These are phyloP conservation scores for Mythimna pallens DNA, from an alignment of 2,888 invertebrate species.

Conservation along the genomic window DNA sequence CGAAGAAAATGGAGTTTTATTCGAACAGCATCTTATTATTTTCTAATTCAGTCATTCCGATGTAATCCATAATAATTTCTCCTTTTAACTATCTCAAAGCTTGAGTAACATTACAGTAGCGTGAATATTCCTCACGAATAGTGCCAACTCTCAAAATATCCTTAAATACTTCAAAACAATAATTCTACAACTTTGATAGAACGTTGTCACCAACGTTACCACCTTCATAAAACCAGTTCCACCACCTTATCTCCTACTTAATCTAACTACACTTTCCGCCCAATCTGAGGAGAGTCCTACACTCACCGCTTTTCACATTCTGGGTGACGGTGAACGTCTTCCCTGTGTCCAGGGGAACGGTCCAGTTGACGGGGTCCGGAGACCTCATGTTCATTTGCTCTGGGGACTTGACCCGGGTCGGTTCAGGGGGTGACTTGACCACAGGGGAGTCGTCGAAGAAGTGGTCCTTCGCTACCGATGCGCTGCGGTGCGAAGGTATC, in stretches of 20 bases:
- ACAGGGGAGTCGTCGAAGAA: conserved; percentile 91
- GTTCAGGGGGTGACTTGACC: conserved; percentile 98
- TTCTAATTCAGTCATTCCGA: conserved; percentile 37
- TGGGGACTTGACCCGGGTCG: conserved; percentile 97
- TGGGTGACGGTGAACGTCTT: conserved; percentile 98
- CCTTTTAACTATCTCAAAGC: neutral
- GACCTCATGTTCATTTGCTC: conserved; percentile 98
- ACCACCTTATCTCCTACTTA: conserved; percentile 61
- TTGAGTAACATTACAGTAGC: neutral
- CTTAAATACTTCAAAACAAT: neutral
- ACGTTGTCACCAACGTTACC: too few species aligned
- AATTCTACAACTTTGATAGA: neutral
- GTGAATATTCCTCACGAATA: neutral
- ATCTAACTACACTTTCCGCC: conserved; percentile 76
- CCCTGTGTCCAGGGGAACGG: conserved; percentile 97
- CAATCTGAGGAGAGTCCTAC: conserved; percentile 76
- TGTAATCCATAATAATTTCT: conserved; percentile 1
- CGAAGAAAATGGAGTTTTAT: conserved; percentile 45
- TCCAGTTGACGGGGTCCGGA: conserved; percentile 98
- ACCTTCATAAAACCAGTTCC: conserved; percentile 67
- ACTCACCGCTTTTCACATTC: conserved; percentile 94
- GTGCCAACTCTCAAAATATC: neutral
- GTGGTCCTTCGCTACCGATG: conserved; percentile 89
- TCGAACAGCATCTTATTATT: conserved; percentile 11
- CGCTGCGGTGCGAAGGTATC: conserved; percentile 87